Base-by-base conservation (phyloP, 2,888 invertebrate genomes). In the Rapana venosa region DNA sequence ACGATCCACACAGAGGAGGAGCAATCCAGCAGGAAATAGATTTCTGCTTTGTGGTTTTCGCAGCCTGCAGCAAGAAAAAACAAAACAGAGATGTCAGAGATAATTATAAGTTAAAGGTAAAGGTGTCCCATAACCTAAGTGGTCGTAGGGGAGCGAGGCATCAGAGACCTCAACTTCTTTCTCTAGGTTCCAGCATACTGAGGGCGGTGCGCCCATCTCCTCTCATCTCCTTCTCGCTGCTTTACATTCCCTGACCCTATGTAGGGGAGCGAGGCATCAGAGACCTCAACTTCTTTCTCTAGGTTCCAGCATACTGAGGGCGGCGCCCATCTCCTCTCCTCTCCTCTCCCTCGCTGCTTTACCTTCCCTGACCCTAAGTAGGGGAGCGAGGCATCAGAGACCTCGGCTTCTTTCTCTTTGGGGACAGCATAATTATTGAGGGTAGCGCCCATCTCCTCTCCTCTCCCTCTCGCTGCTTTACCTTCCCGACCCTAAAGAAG, bases 1-100 rank as follows among this genome's bases (percentile, higher is more conserved):
- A 92, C 91, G 22, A 90, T 79, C 91, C 91, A 91, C 30, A 91
- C 87, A 22, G 90, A 90, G 32, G 88, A 87, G 17, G 90, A 90
- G 47, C 58, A 58, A 61, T 90, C 91, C 56, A 90, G 79, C 84
- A 90, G 87, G 81, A 89, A 89, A 79, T 87, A 89, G 35, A 89
- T 81, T 81, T 89, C 89, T 13, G 74, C 87, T 13, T 79, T 79
- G 47, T 81, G 56, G 84, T 89, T 32, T 22, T 30, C 30, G 36
- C 89, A 89, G 6, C 74, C 89, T 89, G 89, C 15, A 20, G n/a
- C n/a, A 32, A 35, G n/a, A n/a, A 36, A 35, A 0, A 8, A 70
- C n/a, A 86, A 86, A 6, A 58, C 36, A 36, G 56, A 83, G 26
- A 35, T 0, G 26, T 83, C 11, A 11, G n/a, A 30, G 77, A 30